Base-by-base conservation (phyloP, 2,888 invertebrate species). In the Pheosia tremula region DNA sequence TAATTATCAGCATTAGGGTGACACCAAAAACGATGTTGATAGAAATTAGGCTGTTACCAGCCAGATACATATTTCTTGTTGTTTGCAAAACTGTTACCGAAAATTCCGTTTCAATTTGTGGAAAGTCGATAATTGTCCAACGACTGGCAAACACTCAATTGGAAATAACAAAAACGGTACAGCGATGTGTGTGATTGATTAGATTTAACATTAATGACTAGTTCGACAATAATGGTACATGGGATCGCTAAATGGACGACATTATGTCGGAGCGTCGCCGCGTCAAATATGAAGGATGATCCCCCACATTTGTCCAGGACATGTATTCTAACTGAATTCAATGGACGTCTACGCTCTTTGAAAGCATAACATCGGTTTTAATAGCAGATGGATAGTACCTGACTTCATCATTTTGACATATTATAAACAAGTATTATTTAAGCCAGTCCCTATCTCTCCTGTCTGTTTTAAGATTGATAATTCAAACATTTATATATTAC, bases 1-100 rank as follows among this genome's bases (percentile, higher is more conserved):
- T 91, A 91, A 92, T 93, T 93, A 93, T 90, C 91, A 71, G 78
- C 85, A 87, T 90, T 88, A 88, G 85, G 75, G 75, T 85, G 91
- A 89, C 91, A 90, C 89, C 85, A 79, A 90, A 88, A 86, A 79
- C 75, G 82, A 81, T 68, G 68, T 67, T 74, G 77, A 78, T 75
- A 79, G 81, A 85, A 86, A 86, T 85, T 80, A 85, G 81, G 60
- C 54, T 36, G 61, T 67, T 67, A 74, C 79, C 76, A 76, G 75
- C 66, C 69, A 71, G 63, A 68, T 61, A 75, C 62, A 64, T 37
- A 47, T 53, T 37, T 74, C 69, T 67, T 65, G 69, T 74, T 88
- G 85, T 88, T 89, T 88, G 88, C 88, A 82, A 87, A 88, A 88
- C 86, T 86, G 77, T 86, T 86, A 72, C 79, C 75, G 77, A 75